Conservation (phyloP, 2,113 vertebrate species). For the Perca flavescens region DNA sequence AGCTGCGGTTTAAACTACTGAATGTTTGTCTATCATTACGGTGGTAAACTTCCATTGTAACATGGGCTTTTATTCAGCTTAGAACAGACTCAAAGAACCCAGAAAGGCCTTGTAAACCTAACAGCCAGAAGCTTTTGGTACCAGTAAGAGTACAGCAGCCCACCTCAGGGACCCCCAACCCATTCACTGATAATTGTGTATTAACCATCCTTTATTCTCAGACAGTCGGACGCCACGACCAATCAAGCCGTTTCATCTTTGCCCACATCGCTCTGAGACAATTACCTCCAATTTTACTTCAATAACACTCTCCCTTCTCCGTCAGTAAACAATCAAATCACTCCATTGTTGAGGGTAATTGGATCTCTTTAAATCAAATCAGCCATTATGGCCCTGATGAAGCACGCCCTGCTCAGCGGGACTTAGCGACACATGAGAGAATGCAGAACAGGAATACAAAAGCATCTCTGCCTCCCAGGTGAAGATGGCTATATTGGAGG, state of each 20-base stretch:
- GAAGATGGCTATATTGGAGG: conserved; percentile 66
- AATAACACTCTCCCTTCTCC: conserved; percentile 75
- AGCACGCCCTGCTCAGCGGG: conserved; percentile 63
- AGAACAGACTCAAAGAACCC: not conserved
- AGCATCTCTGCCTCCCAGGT: conserved; percentile 68
- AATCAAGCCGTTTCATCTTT: conserved; percentile 69
- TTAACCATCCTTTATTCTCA: conserved; percentile 62
- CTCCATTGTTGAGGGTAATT: conserved; percentile 80
- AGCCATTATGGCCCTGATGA: conserved; percentile 77
- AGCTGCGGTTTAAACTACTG: not conserved
- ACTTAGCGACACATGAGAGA: conserved; percentile 65
- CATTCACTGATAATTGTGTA: conserved; percentile 49
- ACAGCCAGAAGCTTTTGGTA: conserved; percentile 31
- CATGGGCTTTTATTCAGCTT: conserved; percentile 2
- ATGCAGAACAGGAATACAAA: conserved; percentile 74
- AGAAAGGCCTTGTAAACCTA: not conserved
- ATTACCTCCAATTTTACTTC: conserved; percentile 80
- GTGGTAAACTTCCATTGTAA: not conserved
- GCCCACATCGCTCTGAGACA: conserved; percentile 74
- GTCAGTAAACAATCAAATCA: conserved; percentile 83
- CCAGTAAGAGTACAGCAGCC: conserved; percentile 6
- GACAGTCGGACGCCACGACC: conserved; percentile 52
- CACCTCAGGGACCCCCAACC: conserved; percentile 40
- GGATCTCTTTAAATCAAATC: conserved; percentile 84
- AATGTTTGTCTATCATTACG: not conserved